phyloP scores from a whole-genome alignment of 2,888 invertebrate species.

The Drosophila tripunctata region DNA sequence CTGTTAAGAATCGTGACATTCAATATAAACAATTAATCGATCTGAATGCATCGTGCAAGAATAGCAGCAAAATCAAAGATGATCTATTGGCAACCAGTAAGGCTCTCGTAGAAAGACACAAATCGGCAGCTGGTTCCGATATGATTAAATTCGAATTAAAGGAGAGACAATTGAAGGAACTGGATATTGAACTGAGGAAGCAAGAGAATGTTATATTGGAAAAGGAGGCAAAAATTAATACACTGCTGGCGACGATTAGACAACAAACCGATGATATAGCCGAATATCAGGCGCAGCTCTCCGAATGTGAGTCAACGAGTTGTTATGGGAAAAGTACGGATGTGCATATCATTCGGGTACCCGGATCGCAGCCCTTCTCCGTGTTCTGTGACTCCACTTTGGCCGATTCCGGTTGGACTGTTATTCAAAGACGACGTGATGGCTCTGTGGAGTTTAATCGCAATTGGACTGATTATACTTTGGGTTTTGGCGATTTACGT shows the following conservation, averaged over 20 bases:
- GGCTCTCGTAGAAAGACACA: constrained; percentile 19
- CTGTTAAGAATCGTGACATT: neutral
- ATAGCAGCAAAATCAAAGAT: constrained; percentile 31
- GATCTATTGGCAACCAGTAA: constrained; percentile 28
- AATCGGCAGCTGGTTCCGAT: constrained; percentile 8
- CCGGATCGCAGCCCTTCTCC: constrained; percentile 85
- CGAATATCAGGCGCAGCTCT: neutral
- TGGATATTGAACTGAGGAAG: constrained; percentile 2
- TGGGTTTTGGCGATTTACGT: constrained; percentile 88
- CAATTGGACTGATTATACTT: constrained; percentile 87
- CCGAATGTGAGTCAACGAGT: constrained; percentile 16
- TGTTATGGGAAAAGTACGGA: constrained; percentile 22
- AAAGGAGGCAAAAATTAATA: neutral
- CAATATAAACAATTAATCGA: constrained; percentile 34
- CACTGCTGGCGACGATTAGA: neutral
- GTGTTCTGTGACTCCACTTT: constrained; percentile 84
- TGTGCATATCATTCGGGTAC: constrained; percentile 31
- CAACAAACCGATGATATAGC: neutral
- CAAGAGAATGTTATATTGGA: neutral
- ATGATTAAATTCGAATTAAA: constrained; percentile 23
- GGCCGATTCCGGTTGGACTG: constrained; percentile 88
- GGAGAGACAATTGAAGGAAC: constrained; percentile 13
- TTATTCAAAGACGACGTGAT: constrained; percentile 87
- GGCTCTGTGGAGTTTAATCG: constrained; percentile 88
- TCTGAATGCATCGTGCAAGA: constrained; percentile 21